phyloP scores from a whole-genome alignment of 2,888 invertebrate species.

The Tinea trinotella region DNA sequence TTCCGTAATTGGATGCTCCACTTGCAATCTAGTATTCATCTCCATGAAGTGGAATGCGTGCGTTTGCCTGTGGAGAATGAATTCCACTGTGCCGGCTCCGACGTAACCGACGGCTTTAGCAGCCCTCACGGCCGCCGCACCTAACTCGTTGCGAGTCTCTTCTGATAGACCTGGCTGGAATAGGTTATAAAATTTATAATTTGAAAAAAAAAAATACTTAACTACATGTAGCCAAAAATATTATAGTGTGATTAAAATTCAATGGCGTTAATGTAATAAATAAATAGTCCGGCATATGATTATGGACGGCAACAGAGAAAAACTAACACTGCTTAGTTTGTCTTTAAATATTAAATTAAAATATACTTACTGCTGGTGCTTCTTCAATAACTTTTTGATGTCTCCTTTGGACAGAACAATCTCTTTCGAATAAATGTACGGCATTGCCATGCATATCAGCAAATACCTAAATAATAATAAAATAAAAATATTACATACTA shows the following conservation, averaged over 20 bases:
- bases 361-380: constrained; percentile 88
- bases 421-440: constrained; percentile 96
- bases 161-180: constrained; percentile 85
- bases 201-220: not conserved
- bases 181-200: not conserved
- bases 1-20: constrained; percentile 97
- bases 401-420: constrained; percentile 98
- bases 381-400: constrained; percentile 99
- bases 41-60: constrained; percentile 99
- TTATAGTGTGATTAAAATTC: no score
- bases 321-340: not conserved
- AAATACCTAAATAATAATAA: constrained; percentile 70
- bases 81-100: constrained; percentile 98
- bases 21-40: constrained; percentile 98
- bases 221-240: no score
- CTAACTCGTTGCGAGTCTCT: constrained; percentile 82
- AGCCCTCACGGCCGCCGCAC: constrained; percentile 93
- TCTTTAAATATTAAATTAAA: no score
- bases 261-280: no score
- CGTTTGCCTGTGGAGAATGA: constrained; percentile 89
- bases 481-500: not conserved
- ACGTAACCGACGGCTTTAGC: constrained; percentile 97
- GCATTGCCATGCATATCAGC: constrained; percentile 93
- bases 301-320: not conserved
- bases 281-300: not conserved